These are phyloP conservation scores for Hydraecia micacea DNA, from an alignment of 2,888 invertebrate species.

Conservation along the genomic window DNA sequence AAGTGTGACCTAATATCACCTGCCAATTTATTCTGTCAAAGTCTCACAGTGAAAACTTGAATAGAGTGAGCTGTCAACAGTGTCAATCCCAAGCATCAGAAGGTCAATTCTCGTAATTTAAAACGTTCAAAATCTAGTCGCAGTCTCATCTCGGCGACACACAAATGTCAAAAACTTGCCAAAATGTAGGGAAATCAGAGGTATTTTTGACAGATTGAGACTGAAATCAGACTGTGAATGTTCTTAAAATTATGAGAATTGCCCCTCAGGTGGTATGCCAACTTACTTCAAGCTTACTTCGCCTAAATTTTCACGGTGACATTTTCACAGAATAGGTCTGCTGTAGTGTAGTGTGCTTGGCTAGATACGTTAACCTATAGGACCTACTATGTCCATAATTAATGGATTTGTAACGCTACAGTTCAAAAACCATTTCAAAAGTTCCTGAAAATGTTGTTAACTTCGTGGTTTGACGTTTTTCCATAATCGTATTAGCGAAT, in stretches of 20 bases:
- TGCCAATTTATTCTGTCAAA: not conserved
- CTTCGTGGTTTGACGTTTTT: not conserved
- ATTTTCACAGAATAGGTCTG: not conserved
- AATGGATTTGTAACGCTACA: conserved; percentile 3
- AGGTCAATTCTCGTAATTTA: too few species aligned
- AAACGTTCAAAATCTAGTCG: too few species aligned
- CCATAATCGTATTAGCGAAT: not conserved
- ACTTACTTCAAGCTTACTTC: not conserved
- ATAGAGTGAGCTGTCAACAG: not conserved
- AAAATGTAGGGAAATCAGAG: too few species aligned
- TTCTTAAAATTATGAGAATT: too few species aligned
- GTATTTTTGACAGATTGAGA: too few species aligned
- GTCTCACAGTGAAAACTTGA: not conserved
- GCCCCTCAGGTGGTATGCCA: not conserved
- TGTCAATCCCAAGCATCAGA: not conserved
- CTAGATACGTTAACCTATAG: not conserved
- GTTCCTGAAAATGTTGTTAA: conserved; percentile 5
- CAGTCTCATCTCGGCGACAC: too few species aligned
- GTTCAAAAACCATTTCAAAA: not conserved
- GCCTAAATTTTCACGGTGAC: not conserved
- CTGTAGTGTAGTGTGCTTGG: not conserved
- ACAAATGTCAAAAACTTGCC: too few species aligned
- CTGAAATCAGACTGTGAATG: too few species aligned
- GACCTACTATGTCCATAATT: not conserved
- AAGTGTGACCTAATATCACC: not conserved